phyloP scores from a whole-genome alignment of 1,140 invertebrate species.

The Caenorhabditis tropicalis region DNA sequence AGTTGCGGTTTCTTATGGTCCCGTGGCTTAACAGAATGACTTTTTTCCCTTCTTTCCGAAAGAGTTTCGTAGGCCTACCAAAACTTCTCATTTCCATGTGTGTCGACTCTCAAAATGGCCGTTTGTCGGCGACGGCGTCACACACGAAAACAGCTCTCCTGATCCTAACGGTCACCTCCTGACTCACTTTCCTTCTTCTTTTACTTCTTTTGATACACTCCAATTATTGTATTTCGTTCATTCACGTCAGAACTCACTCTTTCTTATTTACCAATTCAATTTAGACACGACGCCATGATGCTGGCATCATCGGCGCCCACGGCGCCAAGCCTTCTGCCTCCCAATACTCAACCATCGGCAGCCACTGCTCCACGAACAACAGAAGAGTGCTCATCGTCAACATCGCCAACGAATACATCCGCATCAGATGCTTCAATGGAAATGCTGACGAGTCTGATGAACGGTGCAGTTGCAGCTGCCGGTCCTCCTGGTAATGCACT shows the following conservation, averaged over 20 bases:
- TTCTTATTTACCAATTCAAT: neutral
- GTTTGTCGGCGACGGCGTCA: neutral
- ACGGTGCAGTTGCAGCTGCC: neutral
- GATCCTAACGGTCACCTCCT: neutral
- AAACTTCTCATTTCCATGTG: slow-evolving; percentile 7
- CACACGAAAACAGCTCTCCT: slow-evolving; percentile 2
- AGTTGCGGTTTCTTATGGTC: neutral
- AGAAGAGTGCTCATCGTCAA: slow-evolving; percentile 38
- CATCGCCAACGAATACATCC: slow-evolving; percentile 49
- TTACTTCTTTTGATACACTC: neutral
- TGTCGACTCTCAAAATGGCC: neutral
- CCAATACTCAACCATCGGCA: slow-evolving; percentile 12
- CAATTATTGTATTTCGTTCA: neutral
- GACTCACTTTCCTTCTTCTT: neutral
- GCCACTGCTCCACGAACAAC: neutral
- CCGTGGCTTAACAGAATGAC: slow-evolving; percentile 17
- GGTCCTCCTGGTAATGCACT: neutral
- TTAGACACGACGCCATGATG: slow-evolving; percentile 41
- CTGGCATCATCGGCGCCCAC: slow-evolving; percentile 24
- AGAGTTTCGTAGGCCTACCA: slow-evolving; percentile 2
- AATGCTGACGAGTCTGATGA: slow-evolving; percentile 40
- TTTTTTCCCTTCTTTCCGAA: neutral
- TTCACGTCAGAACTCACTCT: neutral
- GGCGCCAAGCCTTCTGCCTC: slow-evolving; percentile 28
- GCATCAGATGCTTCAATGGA: slow-evolving; percentile 50